Base-by-base conservation (phyloP, 2,888 invertebrate species). In the Agrotis puta region DNA sequence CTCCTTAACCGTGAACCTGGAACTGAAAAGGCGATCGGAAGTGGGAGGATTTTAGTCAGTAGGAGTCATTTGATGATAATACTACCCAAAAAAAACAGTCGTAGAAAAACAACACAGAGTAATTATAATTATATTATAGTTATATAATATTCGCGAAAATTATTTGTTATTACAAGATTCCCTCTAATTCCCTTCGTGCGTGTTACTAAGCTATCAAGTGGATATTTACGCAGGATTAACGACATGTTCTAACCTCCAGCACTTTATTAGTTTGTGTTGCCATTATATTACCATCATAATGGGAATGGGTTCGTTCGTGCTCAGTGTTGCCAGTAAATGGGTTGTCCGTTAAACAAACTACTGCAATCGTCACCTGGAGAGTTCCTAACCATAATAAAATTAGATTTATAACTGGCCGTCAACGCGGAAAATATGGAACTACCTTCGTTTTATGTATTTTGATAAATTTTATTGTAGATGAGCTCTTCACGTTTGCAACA, bases 281-380 rank as follows among this genome's bases (percentile, higher is more conserved):
- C 83, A 77, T 85, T 88, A 84, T 81, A 84, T 85, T 86, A 85
- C 76, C 79, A 85, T 86, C 75, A 85, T 78, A 84, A 85, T 81
- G 80, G 79, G 70, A 82, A 81, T 57, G 68, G 66, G 77, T 68
- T 72, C 61, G 70, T 70, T 70, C 64, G 74, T 82, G 56, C 33
- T 56, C 33, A 33, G 56, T 56, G 77, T 84, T 64, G 62, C 58
- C 65, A 58, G 80, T 77, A 70, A 75, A 73, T 77, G 74, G 65
- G 64, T 62, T 68, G 64, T 70, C 64, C 68, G 53, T 80, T 79
- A 77, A 54, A 77, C 39, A 73, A 77, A 80, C 73, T 64, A 72
- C 64, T 64, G 77, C 64, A 54, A 77, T 80, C 79, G 79, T 76
- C 79, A 79, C 79, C 76, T 71, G 54, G 64, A 77, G 67, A 48